These are phyloP conservation scores for Drosophila falleni DNA, from an alignment of 2,888 invertebrate species.

Conservation along the genomic window DNA sequence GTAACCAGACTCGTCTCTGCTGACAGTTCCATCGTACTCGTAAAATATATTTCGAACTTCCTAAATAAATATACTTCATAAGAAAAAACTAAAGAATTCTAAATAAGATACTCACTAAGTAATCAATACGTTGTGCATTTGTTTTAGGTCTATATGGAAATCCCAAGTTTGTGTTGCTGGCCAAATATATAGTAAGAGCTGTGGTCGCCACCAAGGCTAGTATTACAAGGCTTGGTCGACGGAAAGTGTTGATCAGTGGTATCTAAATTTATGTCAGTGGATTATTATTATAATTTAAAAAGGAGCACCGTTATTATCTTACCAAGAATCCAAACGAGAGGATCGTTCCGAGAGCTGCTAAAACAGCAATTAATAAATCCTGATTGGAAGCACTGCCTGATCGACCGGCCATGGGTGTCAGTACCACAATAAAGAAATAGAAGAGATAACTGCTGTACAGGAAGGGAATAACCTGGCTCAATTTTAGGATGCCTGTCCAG, in stretches of 20 bases:
- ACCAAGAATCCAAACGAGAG: conserved; percentile 83
- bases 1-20: conserved; percentile 85
- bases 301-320: conserved; percentile 14
- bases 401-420: conserved; percentile 88
- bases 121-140: conserved; percentile 86
- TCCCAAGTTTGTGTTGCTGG: conserved; percentile 86
- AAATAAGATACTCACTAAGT: conserved; percentile 84
- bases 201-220: conserved; percentile 27
- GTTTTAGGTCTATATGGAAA: conserved; percentile 87
- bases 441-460: conserved; percentile 86
- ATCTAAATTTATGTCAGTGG: conserved; percentile 14
- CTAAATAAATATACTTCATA: conserved; percentile 73
- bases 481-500: conserved; percentile 78
- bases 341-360: conserved; percentile 81
- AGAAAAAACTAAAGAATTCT: neutral
- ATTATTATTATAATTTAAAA: too few relatives aligned
- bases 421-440: conserved; percentile 85
- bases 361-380: conserved; percentile 86
- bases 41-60: conserved; percentile 85
- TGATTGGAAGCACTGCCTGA: conserved; percentile 84
- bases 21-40: conserved; percentile 79
- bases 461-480: conserved; percentile 85
- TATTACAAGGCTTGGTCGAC: conserved; percentile 21
- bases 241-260: conserved; percentile 40
- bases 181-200: conserved; percentile 30